phyloP scores from a whole-genome alignment of 2,888 invertebrate species.

The Listrodromus nycthemerus region DNA sequence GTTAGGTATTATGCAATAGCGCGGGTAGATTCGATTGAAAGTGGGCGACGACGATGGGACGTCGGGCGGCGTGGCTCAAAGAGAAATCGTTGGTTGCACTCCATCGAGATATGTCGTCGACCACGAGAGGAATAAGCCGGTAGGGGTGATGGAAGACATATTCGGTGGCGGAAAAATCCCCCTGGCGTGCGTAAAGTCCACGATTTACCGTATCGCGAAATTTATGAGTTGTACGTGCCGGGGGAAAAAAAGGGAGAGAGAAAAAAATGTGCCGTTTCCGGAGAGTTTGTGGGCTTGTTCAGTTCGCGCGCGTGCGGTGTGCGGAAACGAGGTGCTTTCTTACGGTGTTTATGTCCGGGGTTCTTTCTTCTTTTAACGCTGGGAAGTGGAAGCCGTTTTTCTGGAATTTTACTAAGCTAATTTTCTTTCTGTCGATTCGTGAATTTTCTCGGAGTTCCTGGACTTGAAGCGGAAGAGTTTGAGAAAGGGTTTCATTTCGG shows the following conservation, averaged over 20 bases:
- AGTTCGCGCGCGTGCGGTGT: background rate
- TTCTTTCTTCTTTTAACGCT: background rate
- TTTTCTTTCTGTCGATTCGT: no score
- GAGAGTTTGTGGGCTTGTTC: background rate
- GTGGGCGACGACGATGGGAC: background rate
- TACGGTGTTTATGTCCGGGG: background rate
- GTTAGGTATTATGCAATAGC: background rate
- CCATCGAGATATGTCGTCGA: background rate
- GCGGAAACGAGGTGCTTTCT: background rate
- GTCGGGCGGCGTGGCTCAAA: conserved; percentile 8
- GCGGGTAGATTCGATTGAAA: conserved; percentile 17
- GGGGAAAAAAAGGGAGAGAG: background rate
- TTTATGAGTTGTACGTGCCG: background rate
- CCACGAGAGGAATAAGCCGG: background rate
- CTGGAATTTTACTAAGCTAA: no score
- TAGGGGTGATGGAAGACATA: background rate
- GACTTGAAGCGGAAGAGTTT: no score
- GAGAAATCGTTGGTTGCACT: background rate
- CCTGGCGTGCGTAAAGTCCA: background rate
- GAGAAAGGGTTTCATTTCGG: no score
- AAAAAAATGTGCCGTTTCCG: background rate
- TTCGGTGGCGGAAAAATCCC: background rate
- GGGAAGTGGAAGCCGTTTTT: no score
- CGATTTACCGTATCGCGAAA: conserved; percentile 3
- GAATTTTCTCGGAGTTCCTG: no score